A percentile compares a stretch with the other conserved stretches of the same genome.
Conservation (phyloP, 2,797 vertebrate genomes). For the Anomalospiza imberbis region DNA sequence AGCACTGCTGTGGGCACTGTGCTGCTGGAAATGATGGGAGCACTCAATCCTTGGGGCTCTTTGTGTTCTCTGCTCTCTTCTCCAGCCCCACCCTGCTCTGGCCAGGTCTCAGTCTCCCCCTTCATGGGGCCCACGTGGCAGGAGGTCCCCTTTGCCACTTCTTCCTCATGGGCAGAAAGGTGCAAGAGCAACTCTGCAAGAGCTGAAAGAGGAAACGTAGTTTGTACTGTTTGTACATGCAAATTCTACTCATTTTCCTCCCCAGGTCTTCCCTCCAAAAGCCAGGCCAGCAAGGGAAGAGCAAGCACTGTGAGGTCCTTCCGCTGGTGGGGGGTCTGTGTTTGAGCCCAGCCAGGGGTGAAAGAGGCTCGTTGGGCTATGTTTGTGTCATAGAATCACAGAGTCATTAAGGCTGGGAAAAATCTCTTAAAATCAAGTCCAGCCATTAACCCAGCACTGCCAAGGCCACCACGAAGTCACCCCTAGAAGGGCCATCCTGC, state of each 20-base stretch:
- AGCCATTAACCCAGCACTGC: not conserved
- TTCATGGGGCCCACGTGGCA: fast-evolving
- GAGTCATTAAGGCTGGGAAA: not conserved
- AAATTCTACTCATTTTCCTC: not conserved
- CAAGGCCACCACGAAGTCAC: not conserved
- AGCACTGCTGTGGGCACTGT: not conserved
- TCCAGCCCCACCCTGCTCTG: not conserved
- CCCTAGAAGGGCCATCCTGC: not conserved
- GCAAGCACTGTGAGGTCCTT: not conserved
- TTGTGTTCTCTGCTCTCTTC: not conserved
- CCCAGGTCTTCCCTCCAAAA: not conserved
- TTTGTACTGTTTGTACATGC: not conserved
- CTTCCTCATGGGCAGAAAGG: not conserved
- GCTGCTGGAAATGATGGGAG: not conserved
- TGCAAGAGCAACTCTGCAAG: not conserved
- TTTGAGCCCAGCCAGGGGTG: not conserved
- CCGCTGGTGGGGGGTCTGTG: not conserved
- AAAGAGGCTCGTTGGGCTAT: not conserved
- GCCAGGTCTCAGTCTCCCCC: not conserved
- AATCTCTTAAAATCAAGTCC: not conserved
- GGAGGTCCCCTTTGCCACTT: not conserved
- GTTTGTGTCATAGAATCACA: not conserved
- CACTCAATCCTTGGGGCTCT: not conserved
- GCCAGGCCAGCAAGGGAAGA: not conserved
- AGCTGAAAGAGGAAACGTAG: not conserved